Percentiles rank a stretch among this genome's conserved stretches.
Conservation (phyloP, 1,140 invertebrate species). For the Dermatophagoides farinae region DNA sequence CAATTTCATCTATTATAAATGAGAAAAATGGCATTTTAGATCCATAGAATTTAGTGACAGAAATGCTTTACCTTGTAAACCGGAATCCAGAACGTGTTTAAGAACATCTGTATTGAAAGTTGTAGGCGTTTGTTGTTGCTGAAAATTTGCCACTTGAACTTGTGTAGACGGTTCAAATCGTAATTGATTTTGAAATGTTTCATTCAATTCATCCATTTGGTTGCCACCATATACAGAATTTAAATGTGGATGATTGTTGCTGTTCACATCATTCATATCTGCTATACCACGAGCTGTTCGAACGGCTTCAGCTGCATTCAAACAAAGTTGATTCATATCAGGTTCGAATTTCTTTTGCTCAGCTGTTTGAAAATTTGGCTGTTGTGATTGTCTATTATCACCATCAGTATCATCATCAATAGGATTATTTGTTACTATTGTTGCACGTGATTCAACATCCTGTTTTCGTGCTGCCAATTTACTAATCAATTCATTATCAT, state of each 20-base stretch:
- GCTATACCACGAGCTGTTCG: not conserved
- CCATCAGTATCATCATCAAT: not conserved
- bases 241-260: too few relatives aligned
- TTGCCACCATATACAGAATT: too few relatives aligned
- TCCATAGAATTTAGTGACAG: not conserved
- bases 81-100: not conserved
- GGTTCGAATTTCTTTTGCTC: not conserved
- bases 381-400: slow-evolving; percentile 1
- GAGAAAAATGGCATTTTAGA: not conserved
- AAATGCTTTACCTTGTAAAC: not conserved
- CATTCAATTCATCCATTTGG: too few relatives aligned
- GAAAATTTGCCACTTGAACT: not conserved
- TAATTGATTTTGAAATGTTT: not conserved
- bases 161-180: not conserved
- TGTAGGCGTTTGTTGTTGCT: not conserved
- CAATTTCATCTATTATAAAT: slow-evolving; percentile 6
- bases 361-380: not conserved
- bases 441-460: not conserved
- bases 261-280: not conserved
- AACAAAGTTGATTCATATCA: not conserved
- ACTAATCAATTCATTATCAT: not conserved
- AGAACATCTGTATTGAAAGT: not conserved
- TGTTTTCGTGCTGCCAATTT: not conserved
- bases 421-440: not conserved
- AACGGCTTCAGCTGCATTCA: not conserved